These are phyloP conservation scores for Bovichtus diacanthus DNA, from an alignment of 2,797 vertebrate species.

Conservation along the genomic window DNA sequence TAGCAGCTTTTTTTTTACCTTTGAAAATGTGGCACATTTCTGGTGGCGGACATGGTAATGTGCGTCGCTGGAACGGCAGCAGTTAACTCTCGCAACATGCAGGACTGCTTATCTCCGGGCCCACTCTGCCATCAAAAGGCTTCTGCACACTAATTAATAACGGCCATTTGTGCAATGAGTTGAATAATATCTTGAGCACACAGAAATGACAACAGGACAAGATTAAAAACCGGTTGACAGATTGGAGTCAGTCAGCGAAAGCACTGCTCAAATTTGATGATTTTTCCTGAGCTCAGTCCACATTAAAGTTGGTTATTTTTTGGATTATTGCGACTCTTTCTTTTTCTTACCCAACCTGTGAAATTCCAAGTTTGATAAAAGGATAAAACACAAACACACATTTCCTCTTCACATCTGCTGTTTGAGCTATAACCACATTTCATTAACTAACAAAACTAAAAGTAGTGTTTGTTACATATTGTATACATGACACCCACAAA, in stretches of 20 bases:
- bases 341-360: neutral
- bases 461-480: neutral
- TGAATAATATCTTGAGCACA: conserved; percentile 32
- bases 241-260: neutral
- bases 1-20: conserved; percentile 9
- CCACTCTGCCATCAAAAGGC: conserved; percentile 32
- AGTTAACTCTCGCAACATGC: neutral
- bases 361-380: neutral
- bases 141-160: conserved; percentile 55
- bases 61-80: conserved; percentile 3
- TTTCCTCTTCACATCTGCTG: neutral
- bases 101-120: conserved; percentile 27
- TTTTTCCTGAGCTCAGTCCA: conserved; percentile 10
- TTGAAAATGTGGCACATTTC: conserved; percentile 37
- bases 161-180: conserved; percentile 46
- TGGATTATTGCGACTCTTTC: no score
- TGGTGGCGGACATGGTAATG: conserved; percentile 18
- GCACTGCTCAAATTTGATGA: neutral
- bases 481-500: neutral
- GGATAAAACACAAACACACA: neutral
- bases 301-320: neutral
- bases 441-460: neutral
- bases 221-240: conserved; percentile 32
- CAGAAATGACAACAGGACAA: conserved; percentile 19
- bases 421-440: neutral